Evolutionary conservation across 2,888 invertebrate species (phyloP), one percentile per base, ranked within the genome.

Genomic region (Stictocephala bisonia): DNA sequence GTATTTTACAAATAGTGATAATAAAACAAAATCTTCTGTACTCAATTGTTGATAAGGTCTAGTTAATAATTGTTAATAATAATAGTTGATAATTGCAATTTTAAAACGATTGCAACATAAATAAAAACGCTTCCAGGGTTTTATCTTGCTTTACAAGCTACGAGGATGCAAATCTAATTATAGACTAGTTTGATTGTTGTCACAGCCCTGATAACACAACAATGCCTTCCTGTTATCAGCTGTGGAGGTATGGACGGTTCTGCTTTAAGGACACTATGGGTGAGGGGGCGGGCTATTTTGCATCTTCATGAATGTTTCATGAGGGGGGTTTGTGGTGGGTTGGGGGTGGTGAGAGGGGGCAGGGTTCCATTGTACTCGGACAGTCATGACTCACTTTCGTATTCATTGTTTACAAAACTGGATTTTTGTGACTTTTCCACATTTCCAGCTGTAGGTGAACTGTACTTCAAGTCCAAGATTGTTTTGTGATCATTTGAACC

Each of bases 371-470:
- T 53, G 53, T 56, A 18, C 31, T 9, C 40, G 31, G 15, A 26
- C 26, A 40, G 64, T 35, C 70, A 71, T 71, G 70, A 71, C 70
- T 71, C 70, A 71, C 78, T 77, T 78, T 76, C 76, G 71, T 76
- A 75, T 77, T 77, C 77, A 78, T 78, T 78, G 78, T 78, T 78
- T 78, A 78, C 78, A 74, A 78, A 78, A 78, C 78, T 78, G 76
- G 78, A 78, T 78, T 78, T 78, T 72, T 72, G 70, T 71, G 58
- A 29, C 56, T 71, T 71, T 53, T 44, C 58, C 58, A 71, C 70
- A 71, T 58, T 71, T 58, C 64, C 44, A 26, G 44, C 18, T 44
- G 64, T 64, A 64, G 64, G 64, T 64, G 64, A 60, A 64, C 44
- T 44, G n/a, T n/a, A n/a, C 4, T 44, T 9, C 15, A 44, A 15